Evolutionary conservation across 1,140 invertebrate species (phyloP).

Genomic region (Calliopsis andreniformis): DNA sequence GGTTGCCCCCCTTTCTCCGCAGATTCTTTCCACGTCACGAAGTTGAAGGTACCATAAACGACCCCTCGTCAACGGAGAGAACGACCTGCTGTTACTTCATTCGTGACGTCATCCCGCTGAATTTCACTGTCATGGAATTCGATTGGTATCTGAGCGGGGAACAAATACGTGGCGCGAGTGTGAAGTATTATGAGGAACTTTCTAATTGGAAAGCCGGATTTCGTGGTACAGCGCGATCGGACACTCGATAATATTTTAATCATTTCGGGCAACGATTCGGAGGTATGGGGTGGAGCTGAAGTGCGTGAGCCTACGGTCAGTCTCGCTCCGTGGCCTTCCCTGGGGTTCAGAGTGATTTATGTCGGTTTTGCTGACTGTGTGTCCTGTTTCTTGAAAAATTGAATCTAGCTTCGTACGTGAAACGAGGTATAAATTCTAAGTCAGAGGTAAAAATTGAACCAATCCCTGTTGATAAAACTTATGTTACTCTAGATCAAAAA

Average conservation of each 20-base stretch:
- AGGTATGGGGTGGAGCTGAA: background rate
- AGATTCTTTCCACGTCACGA: conserved; percentile 19
- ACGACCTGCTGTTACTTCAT: conserved; percentile 55
- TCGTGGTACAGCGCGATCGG: background rate
- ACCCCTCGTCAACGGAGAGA: conserved; percentile 33
- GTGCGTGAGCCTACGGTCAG: too few species aligned
- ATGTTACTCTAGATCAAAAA: too few species aligned
- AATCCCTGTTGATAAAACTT: too few species aligned
- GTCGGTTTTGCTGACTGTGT: too few species aligned
- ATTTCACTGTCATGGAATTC: conserved; percentile 39
- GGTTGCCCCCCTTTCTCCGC: conserved; percentile 20
- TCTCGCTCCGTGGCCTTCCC: too few species aligned
- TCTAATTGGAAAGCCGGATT: conserved; percentile 45
- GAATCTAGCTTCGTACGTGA: too few species aligned
- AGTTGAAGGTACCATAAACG: conserved; percentile 27
- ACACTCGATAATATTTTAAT: background rate
- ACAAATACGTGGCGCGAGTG: background rate
- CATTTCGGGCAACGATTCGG: background rate
- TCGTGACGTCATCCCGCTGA: conserved; percentile 49
- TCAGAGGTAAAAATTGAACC: too few species aligned
- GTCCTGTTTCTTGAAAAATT: too few species aligned
- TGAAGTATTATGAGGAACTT: conserved; percentile 31
- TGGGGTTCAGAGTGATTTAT: too few species aligned
- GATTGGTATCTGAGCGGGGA: conserved; percentile 21
- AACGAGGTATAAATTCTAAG: too few species aligned